Base-by-base conservation (phyloP, 2,797 vertebrate genomes). In the Molossus molossus region DNA sequence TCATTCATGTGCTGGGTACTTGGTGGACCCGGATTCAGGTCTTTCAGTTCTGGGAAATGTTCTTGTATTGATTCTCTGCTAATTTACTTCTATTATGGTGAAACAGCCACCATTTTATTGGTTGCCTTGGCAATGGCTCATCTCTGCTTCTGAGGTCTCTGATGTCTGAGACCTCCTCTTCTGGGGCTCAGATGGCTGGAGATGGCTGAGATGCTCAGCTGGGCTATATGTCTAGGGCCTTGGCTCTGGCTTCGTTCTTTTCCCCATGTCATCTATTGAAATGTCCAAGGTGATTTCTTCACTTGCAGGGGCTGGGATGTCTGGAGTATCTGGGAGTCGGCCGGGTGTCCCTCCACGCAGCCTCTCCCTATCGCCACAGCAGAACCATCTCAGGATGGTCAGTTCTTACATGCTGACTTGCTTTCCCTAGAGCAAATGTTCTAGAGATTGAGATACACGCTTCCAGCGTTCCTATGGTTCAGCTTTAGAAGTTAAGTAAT, bases 381-480 rank as follows among this genome's bases (percentile, higher is more conserved):
- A 33, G 0, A 0, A 27, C 12, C 7, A 3, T 87, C 72, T 88
- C 27, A 58, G 72, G 23, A 62, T 5, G 37, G 92, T 58, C 55
- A 15, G 14, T 60, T 91, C 65, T 85, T 27, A 72, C 27, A 50
- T 37, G 50, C 77, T 57, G 80, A n/a, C 79, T 95, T 60, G 67
- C 50, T 87, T 91, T 89, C 37, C 77, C 60, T 76, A 23, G 60
- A 80, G 84, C 48, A 81, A 37, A 72, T 87, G 9, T 93, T 95
- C 83, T 93, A 67, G 87, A 96, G 87, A 70, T 81, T 0, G 25
- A 79, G 60, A 62, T 93, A 57, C 96, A 91, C 81, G 17, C 29
- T 90, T 65, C 6, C 15, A 90, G 60, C 3, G 29, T 93, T 95
- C 60, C 40, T 80, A 7, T 96, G 96, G 96, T 64, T 96, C 64